Evolutionary conservation across 2,888 invertebrate genomes (phyloP).

Genomic region (Chrysolina americana): DNA sequence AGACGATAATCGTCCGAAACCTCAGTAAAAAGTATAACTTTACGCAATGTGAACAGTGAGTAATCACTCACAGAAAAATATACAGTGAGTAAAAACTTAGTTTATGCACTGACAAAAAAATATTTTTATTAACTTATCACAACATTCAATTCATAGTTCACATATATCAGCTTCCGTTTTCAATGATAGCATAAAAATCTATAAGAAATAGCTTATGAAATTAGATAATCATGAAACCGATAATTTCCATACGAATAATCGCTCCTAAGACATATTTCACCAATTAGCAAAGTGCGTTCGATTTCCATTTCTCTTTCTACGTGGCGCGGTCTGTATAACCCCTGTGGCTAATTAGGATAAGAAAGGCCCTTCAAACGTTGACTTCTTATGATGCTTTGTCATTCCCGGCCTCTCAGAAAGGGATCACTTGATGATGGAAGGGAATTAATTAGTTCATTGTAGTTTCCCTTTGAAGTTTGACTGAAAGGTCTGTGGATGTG

Average conservation of each 20-base stretch:
- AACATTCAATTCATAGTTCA: too few species aligned
- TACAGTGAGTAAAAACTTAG: too few species aligned
- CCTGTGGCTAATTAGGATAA: slow-evolving; percentile 53
- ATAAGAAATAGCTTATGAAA: too few species aligned
- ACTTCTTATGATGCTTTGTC: slow-evolving; percentile 51
- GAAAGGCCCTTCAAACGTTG: slow-evolving; percentile 47
- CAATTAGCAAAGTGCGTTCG: background rate
- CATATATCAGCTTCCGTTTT: too few species aligned
- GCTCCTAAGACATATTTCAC: background rate
- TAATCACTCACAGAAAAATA: too few species aligned
- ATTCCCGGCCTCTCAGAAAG: slow-evolving; percentile 49
- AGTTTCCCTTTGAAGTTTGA: slow-evolving; percentile 33
- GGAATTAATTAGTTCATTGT: slow-evolving; percentile 49
- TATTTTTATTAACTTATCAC: too few species aligned
- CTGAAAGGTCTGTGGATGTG: background rate
- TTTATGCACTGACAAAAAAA: too few species aligned
- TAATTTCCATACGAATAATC: background rate
- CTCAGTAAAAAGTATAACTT: too few species aligned
- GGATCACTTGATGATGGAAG: slow-evolving; percentile 46
- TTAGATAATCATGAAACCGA: too few species aligned
- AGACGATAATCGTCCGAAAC: too few species aligned
- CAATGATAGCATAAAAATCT: too few species aligned
- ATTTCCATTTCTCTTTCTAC: background rate
- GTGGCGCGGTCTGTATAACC: slow-evolving; percentile 28
- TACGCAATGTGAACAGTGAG: too few species aligned